A percentile compares a stretch with the other conserved stretches of the same genome.
phyloP scores from a whole-genome alignment of 2,797 vertebrate species.

The Aulostomus chinensis region DNA sequence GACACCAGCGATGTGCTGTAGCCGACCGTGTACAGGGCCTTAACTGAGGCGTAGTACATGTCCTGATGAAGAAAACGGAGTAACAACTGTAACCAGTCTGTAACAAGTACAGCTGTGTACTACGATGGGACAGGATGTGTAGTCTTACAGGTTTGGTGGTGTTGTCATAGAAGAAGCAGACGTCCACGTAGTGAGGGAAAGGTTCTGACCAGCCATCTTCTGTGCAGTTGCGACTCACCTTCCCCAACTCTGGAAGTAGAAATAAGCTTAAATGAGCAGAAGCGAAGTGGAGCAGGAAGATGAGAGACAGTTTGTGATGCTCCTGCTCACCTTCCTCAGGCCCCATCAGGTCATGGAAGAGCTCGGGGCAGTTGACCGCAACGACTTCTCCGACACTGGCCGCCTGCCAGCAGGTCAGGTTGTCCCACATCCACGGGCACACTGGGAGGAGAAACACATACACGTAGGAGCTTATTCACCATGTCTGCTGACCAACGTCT shows the following conservation, averaged over 20 bases:
- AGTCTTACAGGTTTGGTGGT: conserved; percentile 75
- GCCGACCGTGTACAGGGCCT: conserved; percentile 96
- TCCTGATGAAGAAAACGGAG: conserved; percentile 74
- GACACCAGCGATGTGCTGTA: conserved; percentile 97
- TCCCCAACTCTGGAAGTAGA: conserved; percentile 75
- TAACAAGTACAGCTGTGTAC: too few relatives aligned
- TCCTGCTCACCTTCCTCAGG: conserved; percentile 82
- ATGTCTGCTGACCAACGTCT: too few relatives aligned
- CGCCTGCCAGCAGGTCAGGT: conserved; percentile 94
- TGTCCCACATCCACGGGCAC: conserved; percentile 96
- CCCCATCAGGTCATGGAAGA: conserved; percentile 85
- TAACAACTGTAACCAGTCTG: neutral
- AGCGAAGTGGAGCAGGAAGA: neutral
- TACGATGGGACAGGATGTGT: neutral
- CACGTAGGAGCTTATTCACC: too few relatives aligned
- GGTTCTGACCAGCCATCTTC: conserved; percentile 94
- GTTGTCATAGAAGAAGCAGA: conserved; percentile 86
- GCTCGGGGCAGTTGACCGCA: conserved; percentile 88
- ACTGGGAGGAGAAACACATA: conserved; percentile 61
- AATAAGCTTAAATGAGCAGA: neutral
- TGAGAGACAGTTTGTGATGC: too few relatives aligned
- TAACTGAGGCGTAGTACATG: conserved; percentile 90
- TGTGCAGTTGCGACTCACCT: conserved; percentile 92
- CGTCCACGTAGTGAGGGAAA: conserved; percentile 91
- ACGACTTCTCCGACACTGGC: conserved; percentile 86